Evolutionary conservation across 1,140 invertebrate species (phyloP).

Genomic region (Drosophila aff.): DNA sequence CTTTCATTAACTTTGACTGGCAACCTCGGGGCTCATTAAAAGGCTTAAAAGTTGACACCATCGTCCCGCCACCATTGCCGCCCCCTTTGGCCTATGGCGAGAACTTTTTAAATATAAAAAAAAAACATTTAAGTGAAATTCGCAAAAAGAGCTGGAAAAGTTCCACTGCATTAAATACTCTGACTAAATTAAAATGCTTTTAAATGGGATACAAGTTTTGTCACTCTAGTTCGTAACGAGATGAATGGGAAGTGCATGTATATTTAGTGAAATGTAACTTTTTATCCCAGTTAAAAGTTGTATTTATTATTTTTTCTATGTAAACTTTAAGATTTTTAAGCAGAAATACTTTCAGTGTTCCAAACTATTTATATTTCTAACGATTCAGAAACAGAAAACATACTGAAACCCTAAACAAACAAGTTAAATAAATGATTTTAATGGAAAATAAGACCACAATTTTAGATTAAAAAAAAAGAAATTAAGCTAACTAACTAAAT

Average conservation of each 20-base stretch:
- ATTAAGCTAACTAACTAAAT: too few relatives aligned
- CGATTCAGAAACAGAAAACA: too few relatives aligned
- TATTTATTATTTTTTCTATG: background rate
- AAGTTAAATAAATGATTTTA: too few relatives aligned
- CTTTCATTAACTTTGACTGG: slow-evolving; percentile 70
- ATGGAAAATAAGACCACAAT: too few relatives aligned
- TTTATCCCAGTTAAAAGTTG: background rate
- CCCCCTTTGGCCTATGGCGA: slow-evolving; percentile 3
- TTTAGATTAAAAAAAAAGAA: too few relatives aligned
- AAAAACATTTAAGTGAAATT: slow-evolving; percentile 23
- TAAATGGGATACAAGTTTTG: slow-evolving; percentile 14
- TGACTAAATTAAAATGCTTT: slow-evolving; percentile 31
- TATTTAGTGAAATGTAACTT: background rate
- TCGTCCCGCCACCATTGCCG: background rate
- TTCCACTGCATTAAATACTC: slow-evolving; percentile 8
- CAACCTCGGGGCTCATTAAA: slow-evolving; percentile 60
- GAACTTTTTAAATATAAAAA: slow-evolving; percentile 16
- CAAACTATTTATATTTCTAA: too few relatives aligned
- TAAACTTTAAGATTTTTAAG: background rate
- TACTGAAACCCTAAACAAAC: too few relatives aligned
- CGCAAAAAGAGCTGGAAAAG: slow-evolving; percentile 6
- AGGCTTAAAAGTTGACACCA: slow-evolving; percentile 71
- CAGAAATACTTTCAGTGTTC: background rate
- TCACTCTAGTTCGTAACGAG: background rate
- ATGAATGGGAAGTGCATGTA: background rate